Percentiles rank a stretch among this genome's conserved stretches.
Evolutionary conservation across 2,888 invertebrate genomes (phyloP).

Genomic region (Teleiodes luculella): DNA sequence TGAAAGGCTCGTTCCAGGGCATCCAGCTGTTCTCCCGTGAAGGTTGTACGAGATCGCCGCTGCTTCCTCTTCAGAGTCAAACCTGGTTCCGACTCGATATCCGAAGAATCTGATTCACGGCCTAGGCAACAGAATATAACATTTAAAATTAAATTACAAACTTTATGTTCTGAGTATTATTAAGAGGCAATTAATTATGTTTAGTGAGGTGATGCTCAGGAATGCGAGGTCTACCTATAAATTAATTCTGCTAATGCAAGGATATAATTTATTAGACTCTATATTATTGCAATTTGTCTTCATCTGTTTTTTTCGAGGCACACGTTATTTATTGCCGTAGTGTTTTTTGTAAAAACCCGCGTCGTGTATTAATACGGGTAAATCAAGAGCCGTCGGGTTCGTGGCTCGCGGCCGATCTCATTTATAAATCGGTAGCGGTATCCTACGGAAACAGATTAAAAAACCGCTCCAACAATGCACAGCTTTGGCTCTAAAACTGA

Average conservation of each 20-base stretch:
- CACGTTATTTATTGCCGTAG: constrained; percentile 65
- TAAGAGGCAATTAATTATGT: constrained; percentile 3
- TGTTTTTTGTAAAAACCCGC: constrained; percentile 69
- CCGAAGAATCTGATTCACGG: constrained; percentile 78
- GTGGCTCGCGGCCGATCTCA: constrained; percentile 48
- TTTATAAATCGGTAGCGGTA: constrained; percentile 77
- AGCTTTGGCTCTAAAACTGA: constrained; percentile 70
- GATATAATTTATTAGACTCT: constrained; percentile 41
- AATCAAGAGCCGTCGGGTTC: constrained; percentile 60
- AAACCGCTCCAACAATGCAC: constrained; percentile 66
- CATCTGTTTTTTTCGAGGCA: constrained; percentile 62
- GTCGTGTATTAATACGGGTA: constrained; percentile 72
- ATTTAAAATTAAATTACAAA: not conserved
- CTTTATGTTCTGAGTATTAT: not conserved
- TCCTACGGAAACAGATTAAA: constrained; percentile 78
- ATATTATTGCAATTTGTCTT: constrained; percentile 68
- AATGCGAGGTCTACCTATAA: constrained; percentile 1
- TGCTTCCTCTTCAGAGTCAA: constrained; percentile 94
- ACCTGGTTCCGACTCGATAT: constrained; percentile 95
- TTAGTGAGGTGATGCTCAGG: not conserved
- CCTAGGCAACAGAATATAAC: constrained; percentile 36
- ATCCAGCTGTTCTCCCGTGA: constrained; percentile 94
- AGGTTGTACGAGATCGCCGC: constrained; percentile 94
- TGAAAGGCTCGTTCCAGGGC: constrained; percentile 95
- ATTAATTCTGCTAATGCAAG: constrained; percentile 2